Evolutionary conservation across 2,797 vertebrate species (phyloP).

Genomic region (Cyclopterus lumpus): DNA sequence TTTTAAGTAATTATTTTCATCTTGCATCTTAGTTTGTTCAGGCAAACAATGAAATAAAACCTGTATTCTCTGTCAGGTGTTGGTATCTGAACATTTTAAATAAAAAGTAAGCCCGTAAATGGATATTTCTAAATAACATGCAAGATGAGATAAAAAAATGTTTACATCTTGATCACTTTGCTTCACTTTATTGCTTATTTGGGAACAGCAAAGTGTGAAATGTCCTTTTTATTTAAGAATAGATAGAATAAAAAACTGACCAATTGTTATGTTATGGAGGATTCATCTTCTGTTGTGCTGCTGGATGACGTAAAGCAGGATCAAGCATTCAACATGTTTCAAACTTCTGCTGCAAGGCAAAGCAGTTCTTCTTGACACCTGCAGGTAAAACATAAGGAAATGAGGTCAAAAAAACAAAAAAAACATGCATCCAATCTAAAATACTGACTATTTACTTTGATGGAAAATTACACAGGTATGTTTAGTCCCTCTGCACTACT

Average conservation of each 20-base stretch:
- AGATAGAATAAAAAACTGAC: not conserved
- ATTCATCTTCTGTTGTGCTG: not conserved
- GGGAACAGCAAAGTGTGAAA: constrained; percentile 12
- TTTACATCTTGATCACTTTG: not conserved
- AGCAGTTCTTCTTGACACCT: constrained; percentile 51
- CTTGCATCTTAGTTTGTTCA: constrained; percentile 20
- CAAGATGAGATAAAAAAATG: not conserved
- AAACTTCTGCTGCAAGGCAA: constrained; percentile 26
- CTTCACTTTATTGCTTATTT: not conserved
- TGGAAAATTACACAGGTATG: not conserved
- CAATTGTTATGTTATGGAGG: not conserved
- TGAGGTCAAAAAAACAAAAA: constrained; percentile 4
- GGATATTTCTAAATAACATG: constrained; percentile 14
- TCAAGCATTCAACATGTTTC: not conserved
- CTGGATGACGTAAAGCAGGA: constrained; percentile 16
- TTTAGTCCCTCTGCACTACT: not conserved
- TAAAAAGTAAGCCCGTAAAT: not conserved
- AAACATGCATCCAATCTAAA: not conserved
- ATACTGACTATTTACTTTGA: not conserved
- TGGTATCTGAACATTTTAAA: not conserved
- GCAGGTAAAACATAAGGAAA: constrained; percentile 29
- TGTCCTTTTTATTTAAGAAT: constrained; percentile 1
- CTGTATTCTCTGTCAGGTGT: not conserved
- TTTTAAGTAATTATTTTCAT: not conserved
- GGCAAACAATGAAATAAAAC: not conserved